These are phyloP conservation scores for Calycopis cecrops DNA, from an alignment of 1,140 invertebrate genomes.

Conservation along the genomic window DNA sequence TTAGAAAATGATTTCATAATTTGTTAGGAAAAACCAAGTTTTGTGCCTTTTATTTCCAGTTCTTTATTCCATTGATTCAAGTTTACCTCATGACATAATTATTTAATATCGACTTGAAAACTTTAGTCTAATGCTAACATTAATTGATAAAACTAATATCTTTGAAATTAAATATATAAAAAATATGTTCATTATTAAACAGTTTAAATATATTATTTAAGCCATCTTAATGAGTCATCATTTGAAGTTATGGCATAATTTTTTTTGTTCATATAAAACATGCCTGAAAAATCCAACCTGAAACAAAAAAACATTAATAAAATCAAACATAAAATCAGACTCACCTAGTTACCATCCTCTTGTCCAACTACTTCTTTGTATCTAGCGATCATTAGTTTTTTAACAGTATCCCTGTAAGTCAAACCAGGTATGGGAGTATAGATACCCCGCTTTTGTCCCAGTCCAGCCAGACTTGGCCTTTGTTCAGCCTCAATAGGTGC, in stretches of 20 bases:
- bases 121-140: too few species aligned
- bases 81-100: too few species aligned
- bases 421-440: constrained; percentile 87
- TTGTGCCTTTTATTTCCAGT: constrained; percentile 12
- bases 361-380: constrained; percentile 85
- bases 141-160: too few species aligned
- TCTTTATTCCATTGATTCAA: not conserved
- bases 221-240: not conserved
- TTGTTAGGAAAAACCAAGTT: constrained; percentile 21
- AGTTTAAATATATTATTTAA: not conserved
- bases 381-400: constrained; percentile 91
- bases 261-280: constrained; percentile 23
- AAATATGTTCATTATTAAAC: not conserved
- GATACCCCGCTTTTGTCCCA: constrained; percentile 84
- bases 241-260: constrained; percentile 1
- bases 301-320: constrained; percentile 34
- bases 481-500: constrained; percentile 88
- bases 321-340: constrained; percentile 33
- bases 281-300: constrained; percentile 47
- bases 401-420: constrained; percentile 93
- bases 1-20: constrained; percentile 36
- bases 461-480: constrained; percentile 80
- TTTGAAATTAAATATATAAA: too few species aligned
- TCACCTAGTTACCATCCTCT: constrained; percentile 61
- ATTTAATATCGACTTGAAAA: too few species aligned